Evolutionary conservation across 1,140 invertebrate genomes (phyloP).

Genomic region (Tetragonula clypearis): DNA sequence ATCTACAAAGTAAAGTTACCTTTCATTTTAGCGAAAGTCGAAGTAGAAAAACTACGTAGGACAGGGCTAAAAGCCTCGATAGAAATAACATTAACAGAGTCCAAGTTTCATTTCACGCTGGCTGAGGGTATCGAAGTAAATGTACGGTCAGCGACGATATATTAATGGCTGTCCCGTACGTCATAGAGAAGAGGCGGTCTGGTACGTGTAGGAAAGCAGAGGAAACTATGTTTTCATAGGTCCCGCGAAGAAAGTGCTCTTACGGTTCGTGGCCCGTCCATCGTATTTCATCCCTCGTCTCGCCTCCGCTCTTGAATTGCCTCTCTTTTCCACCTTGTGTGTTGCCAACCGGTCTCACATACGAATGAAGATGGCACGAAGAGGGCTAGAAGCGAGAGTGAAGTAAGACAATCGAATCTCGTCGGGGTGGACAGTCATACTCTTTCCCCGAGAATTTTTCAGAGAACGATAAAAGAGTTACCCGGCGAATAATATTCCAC

Average conservation of each 20-base stretch:
- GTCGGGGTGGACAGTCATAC: neutral
- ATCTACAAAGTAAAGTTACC: neutral
- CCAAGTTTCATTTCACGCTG: neutral
- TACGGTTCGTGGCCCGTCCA: slow-evolving; percentile 38
- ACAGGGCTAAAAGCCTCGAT: slow-evolving; percentile 12
- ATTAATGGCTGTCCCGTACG: slow-evolving; percentile 29
- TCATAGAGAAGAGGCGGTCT: neutral
- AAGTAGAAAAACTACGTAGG: neutral
- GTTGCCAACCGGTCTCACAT: neutral
- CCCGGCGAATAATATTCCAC: slow-evolving; percentile 36
- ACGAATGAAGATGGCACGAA: too few species aligned
- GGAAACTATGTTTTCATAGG: slow-evolving; percentile 52
- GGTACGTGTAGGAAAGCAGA: neutral
- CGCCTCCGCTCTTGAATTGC: neutral
- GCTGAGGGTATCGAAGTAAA: slow-evolving; percentile 35
- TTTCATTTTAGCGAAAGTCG: neutral
- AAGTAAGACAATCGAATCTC: slow-evolving; percentile 60
- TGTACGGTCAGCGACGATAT: slow-evolving; percentile 25
- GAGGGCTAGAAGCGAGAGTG: neutral
- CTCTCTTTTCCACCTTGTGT: slow-evolving; percentile 17
- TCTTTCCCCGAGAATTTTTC: slow-evolving; percentile 41
- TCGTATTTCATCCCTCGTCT: slow-evolving; percentile 47
- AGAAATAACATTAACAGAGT: slow-evolving; percentile 38
- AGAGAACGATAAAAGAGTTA: slow-evolving; percentile 48
- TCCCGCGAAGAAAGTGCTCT: slow-evolving; percentile 52